Conservation (phyloP, 2,113 vertebrate genomes). For the Oncorhynchus masou region DNA sequence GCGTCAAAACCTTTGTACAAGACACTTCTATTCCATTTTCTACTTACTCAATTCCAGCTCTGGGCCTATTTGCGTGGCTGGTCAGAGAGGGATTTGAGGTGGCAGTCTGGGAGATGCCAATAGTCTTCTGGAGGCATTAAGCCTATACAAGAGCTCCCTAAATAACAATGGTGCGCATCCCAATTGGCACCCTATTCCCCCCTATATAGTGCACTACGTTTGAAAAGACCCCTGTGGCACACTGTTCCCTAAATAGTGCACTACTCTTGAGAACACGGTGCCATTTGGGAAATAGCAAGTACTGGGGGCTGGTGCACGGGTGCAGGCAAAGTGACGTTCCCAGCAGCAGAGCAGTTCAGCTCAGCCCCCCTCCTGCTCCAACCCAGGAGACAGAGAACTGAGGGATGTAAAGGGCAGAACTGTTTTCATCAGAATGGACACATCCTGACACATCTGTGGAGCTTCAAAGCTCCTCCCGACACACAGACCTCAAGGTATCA, state of each 20-base stretch:
- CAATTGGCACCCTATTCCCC: no score
- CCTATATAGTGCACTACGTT: no score
- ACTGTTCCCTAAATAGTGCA: no score
- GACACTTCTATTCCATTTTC: constrained; percentile 1
- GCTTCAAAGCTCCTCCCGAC: constrained; percentile 53
- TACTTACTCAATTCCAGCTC: neutral
- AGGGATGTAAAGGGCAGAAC: constrained; percentile 53
- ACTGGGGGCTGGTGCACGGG: no score
- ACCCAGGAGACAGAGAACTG: constrained; percentile 37
- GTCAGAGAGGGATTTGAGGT: constrained; percentile 6
- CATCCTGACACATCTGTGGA: constrained; percentile 43
- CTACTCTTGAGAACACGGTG: no score
- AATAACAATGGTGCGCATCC: no score
- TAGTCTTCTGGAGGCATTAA: no score
- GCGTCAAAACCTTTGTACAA: neutral
- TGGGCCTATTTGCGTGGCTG: neutral
- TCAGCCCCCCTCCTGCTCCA: constrained; percentile 24
- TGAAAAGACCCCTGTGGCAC: no score
- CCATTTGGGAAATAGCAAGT: no score
- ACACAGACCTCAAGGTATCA: neutral
- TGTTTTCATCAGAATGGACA: constrained; percentile 61
- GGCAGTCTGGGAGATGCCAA: neutral
- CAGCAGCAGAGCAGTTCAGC: neutral
- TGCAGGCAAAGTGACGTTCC: neutral
- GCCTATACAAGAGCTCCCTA: no score